Conservation (phyloP, 2,797 vertebrate genomes). For the Acanthopagrus latus region DNA sequence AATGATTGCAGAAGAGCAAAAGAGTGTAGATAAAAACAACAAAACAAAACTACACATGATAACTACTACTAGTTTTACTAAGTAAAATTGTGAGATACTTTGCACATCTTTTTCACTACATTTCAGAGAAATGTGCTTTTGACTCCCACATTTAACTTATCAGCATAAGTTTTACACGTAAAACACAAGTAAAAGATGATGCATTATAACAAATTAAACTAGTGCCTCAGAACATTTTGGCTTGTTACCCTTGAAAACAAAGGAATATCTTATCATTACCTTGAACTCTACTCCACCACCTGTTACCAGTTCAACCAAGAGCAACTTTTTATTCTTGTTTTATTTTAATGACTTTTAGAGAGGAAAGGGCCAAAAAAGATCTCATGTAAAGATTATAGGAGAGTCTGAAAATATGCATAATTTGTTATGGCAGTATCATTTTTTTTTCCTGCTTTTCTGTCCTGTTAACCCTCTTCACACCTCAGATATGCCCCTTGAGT, state of each 20-base stretch:
- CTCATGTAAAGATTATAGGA: too few species aligned
- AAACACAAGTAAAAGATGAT: neutral
- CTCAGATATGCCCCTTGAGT: neutral
- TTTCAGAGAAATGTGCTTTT: neutral
- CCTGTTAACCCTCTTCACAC: neutral
- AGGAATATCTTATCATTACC: too few species aligned
- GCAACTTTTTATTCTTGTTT: too few species aligned
- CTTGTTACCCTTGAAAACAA: neutral
- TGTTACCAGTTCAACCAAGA: neutral
- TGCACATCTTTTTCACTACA: neutral
- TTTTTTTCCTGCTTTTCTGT: neutral
- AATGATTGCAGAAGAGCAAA: constrained; percentile 6
- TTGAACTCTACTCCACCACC: neutral
- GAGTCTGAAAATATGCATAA: neutral
- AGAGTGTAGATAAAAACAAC: neutral
- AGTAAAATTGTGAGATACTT: neutral
- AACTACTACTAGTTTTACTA: too few species aligned
- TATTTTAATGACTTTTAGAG: too few species aligned
- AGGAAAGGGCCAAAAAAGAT: too few species aligned
- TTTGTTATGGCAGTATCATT: neutral
- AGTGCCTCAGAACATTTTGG: neutral
- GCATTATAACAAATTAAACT: neutral
- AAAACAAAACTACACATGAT: neutral
- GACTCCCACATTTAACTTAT: neutral
- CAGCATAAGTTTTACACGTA: neutral